Evolutionary conservation across 2,797 vertebrate genomes (phyloP).

Genomic region (Alcedo atthis): DNA sequence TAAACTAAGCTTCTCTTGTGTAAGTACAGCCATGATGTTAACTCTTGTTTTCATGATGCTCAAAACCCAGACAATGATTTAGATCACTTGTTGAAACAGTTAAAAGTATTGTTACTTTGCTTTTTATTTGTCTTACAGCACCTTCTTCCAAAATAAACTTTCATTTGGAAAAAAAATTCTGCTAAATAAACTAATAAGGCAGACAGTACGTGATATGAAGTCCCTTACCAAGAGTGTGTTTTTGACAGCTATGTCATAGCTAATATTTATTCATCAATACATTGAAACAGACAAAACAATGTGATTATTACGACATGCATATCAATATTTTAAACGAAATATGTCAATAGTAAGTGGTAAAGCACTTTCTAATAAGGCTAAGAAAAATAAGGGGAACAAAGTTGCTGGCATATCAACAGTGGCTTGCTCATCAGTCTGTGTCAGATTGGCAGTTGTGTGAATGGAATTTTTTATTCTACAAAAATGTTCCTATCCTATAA

Average conservation of each 20-base stretch:
- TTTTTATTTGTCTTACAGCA: neutral
- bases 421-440: neutral
- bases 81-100: neutral
- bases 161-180: neutral
- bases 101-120: neutral
- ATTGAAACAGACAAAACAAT: conserved; percentile 15
- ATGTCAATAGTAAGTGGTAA: neutral
- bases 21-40: neutral
- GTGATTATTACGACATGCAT: neutral
- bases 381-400: neutral
- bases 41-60: neutral
- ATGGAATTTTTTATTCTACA: neutral
- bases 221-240: neutral
- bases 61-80: neutral
- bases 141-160: neutral
- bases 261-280: neutral
- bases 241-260: conserved; percentile 21
- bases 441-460: neutral
- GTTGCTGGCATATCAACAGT: neutral
- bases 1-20: neutral
- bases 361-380: neutral
- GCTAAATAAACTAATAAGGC: neutral
- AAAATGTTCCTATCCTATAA: conserved; percentile 10
- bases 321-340: conserved; percentile 2
- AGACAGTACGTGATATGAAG: neutral